A percentile compares a stretch with the other conserved stretches of the same genome.
These are phyloP conservation scores for Sturmia bella DNA, from an alignment of 2,888 invertebrate genomes.

Conservation along the genomic window DNA sequence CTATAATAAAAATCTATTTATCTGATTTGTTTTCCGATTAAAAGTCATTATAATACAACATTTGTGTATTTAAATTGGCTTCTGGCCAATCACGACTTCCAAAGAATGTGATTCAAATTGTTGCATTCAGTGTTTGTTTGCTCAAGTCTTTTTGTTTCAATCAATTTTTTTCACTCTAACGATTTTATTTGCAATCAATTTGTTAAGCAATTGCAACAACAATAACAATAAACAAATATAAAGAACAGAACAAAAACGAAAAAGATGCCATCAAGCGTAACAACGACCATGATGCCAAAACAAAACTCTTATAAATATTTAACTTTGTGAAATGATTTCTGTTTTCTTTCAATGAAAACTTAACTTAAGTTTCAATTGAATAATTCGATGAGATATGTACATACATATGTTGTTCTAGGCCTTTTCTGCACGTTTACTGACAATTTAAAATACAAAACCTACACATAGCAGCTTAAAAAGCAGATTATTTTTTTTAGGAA, in stretches of 20 bases:
- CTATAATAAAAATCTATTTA: no score
- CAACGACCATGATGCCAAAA: conserved; percentile 49
- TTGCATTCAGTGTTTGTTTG: conserved; percentile 62
- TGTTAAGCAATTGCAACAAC: conserved; percentile 60
- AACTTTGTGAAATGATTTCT: conserved; percentile 35
- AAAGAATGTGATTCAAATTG: conserved; percentile 49
- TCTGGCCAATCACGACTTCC: conserved; percentile 51
- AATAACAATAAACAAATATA: conserved; percentile 31
- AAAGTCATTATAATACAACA: conserved; percentile 47
- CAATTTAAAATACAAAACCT: no score
- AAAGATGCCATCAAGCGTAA: conserved; percentile 51
- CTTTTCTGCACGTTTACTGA: no score
- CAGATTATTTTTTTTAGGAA: no score
- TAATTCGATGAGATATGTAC: no score
- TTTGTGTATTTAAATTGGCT: conserved; percentile 55
- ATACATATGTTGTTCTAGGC: no score
- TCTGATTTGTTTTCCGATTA: conserved; percentile 24
- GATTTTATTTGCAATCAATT: conserved; percentile 56
- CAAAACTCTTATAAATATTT: conserved; percentile 42
- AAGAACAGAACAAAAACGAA: conserved; percentile 15
- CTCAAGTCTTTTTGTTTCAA: conserved; percentile 26
- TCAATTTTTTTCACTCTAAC: conserved; percentile 34
- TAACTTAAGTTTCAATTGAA: no score
- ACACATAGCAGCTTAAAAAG: no score
- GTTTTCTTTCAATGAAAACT: background rate